Percentiles rank a stretch among this genome's conserved stretches.
Conservation (phyloP, 1,140 invertebrate species). For the Chelonus insularis region DNA sequence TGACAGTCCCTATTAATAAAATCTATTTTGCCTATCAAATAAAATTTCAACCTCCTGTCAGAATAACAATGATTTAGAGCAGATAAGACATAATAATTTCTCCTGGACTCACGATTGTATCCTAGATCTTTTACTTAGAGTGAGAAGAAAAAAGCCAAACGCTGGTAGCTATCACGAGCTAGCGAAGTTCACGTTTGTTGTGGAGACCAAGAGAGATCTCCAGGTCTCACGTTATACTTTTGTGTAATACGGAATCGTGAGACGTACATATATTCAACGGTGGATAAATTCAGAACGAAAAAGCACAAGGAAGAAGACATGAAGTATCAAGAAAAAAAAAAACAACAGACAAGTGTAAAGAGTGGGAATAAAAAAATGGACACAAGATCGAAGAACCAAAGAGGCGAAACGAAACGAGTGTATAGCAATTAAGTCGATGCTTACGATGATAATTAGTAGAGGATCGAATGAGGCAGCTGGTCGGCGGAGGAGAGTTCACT, state of each 20-base stretch:
- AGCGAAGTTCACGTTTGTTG: conserved; percentile 12
- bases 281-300: conserved; percentile 31
- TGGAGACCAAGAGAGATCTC: conserved; percentile 7
- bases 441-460: conserved; percentile 57
- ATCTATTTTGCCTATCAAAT: too few species aligned
- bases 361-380: conserved; percentile 13
- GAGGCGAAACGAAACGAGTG: conserved; percentile 31
- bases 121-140: neutral
- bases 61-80: conserved; percentile 2
- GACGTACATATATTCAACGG: conserved; percentile 4
- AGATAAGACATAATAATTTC: too few species aligned
- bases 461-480: conserved; percentile 56
- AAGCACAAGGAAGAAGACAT: conserved; percentile 35
- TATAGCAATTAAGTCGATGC: conserved; percentile 55
- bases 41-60: neutral
- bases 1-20: too few species aligned
- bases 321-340: neutral
- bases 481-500: conserved; percentile 35
- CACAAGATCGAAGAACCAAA: conserved; percentile 4
- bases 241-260: conserved; percentile 27
- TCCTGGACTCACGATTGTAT: neutral
- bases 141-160: neutral
- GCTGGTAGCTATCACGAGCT: conserved; percentile 24
- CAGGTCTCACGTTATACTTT: conserved; percentile 46
- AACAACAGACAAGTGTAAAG: conserved; percentile 3